Conservation (phyloP, 35 echinoderm and acorn worm species). For the Lytechinus pictus region DNA sequence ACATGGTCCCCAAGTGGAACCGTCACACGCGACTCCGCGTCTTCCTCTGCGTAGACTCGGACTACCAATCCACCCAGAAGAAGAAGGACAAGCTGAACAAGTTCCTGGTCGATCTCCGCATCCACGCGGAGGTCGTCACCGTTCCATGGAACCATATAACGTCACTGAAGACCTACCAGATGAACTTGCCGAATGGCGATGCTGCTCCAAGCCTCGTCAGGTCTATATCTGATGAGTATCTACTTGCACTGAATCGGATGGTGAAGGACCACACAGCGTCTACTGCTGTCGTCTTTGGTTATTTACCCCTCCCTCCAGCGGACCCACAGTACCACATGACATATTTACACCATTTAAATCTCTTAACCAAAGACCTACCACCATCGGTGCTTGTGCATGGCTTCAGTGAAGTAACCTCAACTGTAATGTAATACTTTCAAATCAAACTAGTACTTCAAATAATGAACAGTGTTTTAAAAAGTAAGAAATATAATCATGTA, state of each 20-base stretch:
- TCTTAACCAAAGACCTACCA: constrained; percentile 74
- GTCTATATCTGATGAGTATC: constrained; percentile 76
- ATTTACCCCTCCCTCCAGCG: constrained; percentile 83
- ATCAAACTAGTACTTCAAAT: background rate
- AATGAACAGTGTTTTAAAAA: background rate
- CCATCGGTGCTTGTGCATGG: constrained; percentile 96
- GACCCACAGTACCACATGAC: constrained; percentile 65
- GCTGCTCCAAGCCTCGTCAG: constrained; percentile 46
- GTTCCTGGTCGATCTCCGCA: constrained; percentile 83
- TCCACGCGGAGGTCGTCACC: constrained; percentile 81
- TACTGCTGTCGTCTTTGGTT: constrained; percentile 80
- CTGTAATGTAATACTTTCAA: constrained; percentile 50
- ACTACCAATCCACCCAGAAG: constrained; percentile 62
- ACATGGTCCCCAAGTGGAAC: constrained; percentile 91
- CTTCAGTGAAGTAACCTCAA: constrained; percentile 77
- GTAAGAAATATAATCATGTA: background rate
- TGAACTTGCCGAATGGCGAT: background rate
- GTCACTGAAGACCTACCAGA: constrained; percentile 52
- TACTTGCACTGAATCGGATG: constrained; percentile 76
- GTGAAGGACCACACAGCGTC: constrained; percentile 64
- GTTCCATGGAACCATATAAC: constrained; percentile 78
- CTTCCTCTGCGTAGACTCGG: constrained; percentile 80
- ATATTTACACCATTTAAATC: constrained; percentile 77
- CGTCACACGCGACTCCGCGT: constrained; percentile 74
- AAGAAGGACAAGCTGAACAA: constrained; percentile 74